Conservation (phyloP, 2,113 vertebrate genomes). For the Odontophorus gujanensis region DNA sequence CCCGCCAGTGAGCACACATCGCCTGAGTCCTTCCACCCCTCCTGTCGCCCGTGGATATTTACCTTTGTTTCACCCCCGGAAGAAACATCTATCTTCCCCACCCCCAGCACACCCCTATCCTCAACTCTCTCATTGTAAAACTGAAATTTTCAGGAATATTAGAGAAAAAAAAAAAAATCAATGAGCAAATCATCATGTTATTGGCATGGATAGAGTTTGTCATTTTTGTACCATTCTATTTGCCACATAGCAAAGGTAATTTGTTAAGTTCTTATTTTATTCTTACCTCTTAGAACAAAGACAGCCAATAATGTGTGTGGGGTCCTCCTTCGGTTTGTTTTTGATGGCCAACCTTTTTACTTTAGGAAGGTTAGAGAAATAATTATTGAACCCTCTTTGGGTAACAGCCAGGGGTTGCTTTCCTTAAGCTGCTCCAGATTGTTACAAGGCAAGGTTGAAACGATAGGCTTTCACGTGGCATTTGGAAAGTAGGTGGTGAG, state of each 20-base stretch:
- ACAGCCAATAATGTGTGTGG: neutral
- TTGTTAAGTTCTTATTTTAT: neutral
- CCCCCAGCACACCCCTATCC: neutral
- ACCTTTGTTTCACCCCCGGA: neutral
- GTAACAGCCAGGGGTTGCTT: slow-evolving; percentile 55
- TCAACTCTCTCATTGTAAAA: neutral
- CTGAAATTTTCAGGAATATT: neutral
- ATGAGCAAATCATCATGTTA: neutral
- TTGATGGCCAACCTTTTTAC: slow-evolving; percentile 40
- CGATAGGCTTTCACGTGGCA: slow-evolving; percentile 58
- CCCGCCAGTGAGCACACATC: accelerated
- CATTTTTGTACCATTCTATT: neutral
- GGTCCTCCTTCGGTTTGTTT: slow-evolving; percentile 53
- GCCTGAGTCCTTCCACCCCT: neutral
- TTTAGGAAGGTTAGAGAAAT: slow-evolving; percentile 62
- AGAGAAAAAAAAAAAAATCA: neutral
- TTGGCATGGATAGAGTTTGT: neutral
- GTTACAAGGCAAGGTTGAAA: slow-evolving; percentile 60
- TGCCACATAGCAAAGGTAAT: neutral
- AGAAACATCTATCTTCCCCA: neutral
- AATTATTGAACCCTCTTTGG: slow-evolving; percentile 50
- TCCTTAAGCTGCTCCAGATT: slow-evolving; percentile 56
- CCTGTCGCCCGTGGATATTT: neutral
- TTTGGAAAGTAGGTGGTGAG: slow-evolving; percentile 51
- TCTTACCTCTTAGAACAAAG: neutral